phyloP scores from a whole-genome alignment of 2,888 invertebrate genomes.

The Phyto melanocephala region DNA sequence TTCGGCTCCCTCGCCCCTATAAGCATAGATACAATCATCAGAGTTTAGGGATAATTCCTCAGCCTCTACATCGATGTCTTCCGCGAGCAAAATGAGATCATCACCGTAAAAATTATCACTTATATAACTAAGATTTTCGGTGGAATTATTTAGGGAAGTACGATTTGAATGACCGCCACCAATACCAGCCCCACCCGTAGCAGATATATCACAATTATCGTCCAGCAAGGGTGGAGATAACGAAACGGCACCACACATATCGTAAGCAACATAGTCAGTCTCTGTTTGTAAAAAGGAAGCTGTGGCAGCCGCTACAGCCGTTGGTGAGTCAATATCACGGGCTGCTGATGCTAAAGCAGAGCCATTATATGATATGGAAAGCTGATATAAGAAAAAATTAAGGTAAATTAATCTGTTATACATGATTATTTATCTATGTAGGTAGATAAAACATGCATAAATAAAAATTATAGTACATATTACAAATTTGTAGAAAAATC shows the following conservation, averaged over 20 bases:
- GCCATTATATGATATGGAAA: conserved; percentile 48
- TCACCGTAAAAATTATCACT: conserved; percentile 77
- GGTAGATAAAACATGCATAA: too few species aligned
- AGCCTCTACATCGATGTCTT: conserved; percentile 71
- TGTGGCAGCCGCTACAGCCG: background rate
- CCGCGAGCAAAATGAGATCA: conserved; percentile 74
- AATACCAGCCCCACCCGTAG: conserved; percentile 47
- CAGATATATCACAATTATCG: conserved; percentile 62
- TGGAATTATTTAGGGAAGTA: conserved; percentile 77
- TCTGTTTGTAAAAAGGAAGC: conserved; percentile 47
- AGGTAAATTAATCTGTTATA: too few species aligned
- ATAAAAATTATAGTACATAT: too few species aligned
- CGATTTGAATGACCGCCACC: conserved; percentile 64
- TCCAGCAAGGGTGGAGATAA: conserved; percentile 59
- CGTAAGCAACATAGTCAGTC: conserved; percentile 56
- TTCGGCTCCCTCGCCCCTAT: conserved; percentile 77
- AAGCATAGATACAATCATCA: conserved; percentile 78
- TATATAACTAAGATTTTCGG: conserved; percentile 77
- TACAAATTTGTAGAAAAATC: too few species aligned
- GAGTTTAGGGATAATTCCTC: conserved; percentile 77
- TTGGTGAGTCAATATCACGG: conserved; percentile 62
- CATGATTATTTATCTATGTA: too few species aligned
- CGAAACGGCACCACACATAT: conserved; percentile 62
- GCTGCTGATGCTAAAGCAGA: conserved; percentile 27
- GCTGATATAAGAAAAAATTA: conserved; percentile 14